phyloP scores from a whole-genome alignment of 1,140 invertebrate species.

The Drosophila serrata region DNA sequence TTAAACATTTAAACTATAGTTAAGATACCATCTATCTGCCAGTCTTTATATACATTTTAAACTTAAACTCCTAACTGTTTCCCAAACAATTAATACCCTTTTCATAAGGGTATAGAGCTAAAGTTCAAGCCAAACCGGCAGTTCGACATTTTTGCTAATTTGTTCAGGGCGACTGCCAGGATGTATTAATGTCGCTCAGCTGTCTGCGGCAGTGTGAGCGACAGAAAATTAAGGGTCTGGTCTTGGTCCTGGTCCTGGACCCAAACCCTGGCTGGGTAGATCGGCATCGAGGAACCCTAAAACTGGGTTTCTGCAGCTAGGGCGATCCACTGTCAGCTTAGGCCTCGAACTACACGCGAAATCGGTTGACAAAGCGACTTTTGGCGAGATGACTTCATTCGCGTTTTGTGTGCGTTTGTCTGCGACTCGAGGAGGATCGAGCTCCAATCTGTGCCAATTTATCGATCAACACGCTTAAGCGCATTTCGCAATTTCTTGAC shows the following conservation, averaged over 20 bases:
- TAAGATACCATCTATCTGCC: slow-evolving; percentile 8
- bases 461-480: slow-evolving; percentile 82
- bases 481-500: slow-evolving; percentile 61
- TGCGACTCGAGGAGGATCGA: slow-evolving; percentile 13
- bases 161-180: slow-evolving; percentile 75
- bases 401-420: slow-evolving; percentile 74
- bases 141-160: slow-evolving; percentile 67
- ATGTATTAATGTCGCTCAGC: slow-evolving; percentile 80
- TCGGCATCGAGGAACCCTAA: slow-evolving; percentile 14
- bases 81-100: not conserved
- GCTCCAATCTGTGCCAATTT: slow-evolving; percentile 70
- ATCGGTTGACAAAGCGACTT: slow-evolving; percentile 77
- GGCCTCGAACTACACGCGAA: slow-evolving; percentile 72
- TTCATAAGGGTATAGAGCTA: slow-evolving; percentile 6
- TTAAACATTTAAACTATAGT: not conserved
- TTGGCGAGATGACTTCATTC: slow-evolving; percentile 78
- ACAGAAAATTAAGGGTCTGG: slow-evolving; percentile 39
- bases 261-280: slow-evolving; percentile 7
- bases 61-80: fast-evolving
- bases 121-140: slow-evolving; percentile 48
- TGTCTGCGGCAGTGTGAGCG: slow-evolving; percentile 53
- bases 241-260: not conserved
- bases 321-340: slow-evolving; percentile 76
- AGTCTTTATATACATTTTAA: too few relatives aligned
- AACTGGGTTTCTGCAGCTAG: slow-evolving; percentile 55